Base-by-base conservation (phyloP, 1,140 invertebrate genomes). In the Lordiphosa collinella region DNA sequence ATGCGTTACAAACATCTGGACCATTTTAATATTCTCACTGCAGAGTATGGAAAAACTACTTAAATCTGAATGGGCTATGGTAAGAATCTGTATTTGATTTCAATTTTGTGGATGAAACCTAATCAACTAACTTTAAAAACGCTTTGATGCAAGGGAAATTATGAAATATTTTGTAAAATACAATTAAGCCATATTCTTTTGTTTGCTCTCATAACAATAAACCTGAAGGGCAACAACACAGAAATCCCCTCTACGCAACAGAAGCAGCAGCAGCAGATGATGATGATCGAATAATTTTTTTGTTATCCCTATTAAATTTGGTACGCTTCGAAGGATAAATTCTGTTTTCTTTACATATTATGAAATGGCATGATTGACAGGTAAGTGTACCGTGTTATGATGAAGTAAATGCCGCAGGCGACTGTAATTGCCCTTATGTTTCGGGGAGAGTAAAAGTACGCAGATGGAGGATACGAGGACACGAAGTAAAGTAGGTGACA, bases 341-440 rank as follows among this genome's bases (percentile, higher is more conserved):
- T 60, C 74, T 43, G 18, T 37, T 49, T 60, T 58, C 44, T 44
- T 53, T 51, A 52, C 29, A 58, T 65, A 62, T 61, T 80, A 79
- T 80, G 70, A 79, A 59, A 74, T 62, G 65, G 55, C 48, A 80
- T 79, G 75, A 79, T 79, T 79, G 75, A 64, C 75, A 75, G 76
- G 60, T 59, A 68, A 67, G 63, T 67, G 53, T 67, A 67, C 46
- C 64, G 64, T 67, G 31, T 54, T 58, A 74, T 48, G 52, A 74
- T 48, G 52, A 56, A 57, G 13, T 13, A 32, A 37, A 36, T 38
- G 51, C 68, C 62, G 29, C 10, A 40, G 63, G 63, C 62, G 14
- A 56, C 25, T 46, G 37, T 29, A 44, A 47, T 58, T 50, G 50
- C 14, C 53, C 35, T 37, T 40, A 37, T 35, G 46, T n/a, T 44